Evolutionary conservation across 2,113 vertebrate genomes (phyloP).

Genomic region (Rhombomys opimus): DNA sequence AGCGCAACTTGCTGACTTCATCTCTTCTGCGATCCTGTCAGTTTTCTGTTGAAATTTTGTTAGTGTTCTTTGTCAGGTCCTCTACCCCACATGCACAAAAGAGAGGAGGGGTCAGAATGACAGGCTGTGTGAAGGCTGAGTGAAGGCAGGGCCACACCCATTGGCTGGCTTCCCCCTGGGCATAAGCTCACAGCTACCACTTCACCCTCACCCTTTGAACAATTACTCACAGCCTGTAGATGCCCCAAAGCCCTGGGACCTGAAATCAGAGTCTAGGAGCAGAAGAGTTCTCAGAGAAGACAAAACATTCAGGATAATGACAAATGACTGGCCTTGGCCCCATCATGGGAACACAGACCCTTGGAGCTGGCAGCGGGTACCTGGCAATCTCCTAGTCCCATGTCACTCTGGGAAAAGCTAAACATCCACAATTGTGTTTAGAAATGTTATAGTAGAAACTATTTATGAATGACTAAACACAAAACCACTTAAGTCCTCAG

Average conservation of each 20-base stretch:
- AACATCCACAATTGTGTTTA: constrained; percentile 69
- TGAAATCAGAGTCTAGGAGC: constrained; percentile 26
- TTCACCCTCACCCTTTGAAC: constrained; percentile 40
- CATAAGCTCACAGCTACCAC: background rate
- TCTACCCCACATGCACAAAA: background rate
- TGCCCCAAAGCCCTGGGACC: background rate
- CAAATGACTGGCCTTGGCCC: constrained; percentile 58
- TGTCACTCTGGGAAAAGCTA: constrained; percentile 75
- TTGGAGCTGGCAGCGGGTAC: constrained; percentile 1
- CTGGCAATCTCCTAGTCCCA: constrained; percentile 18
- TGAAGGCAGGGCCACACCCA: background rate
- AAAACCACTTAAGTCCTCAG: constrained; percentile 69
- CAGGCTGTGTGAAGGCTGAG: constrained; percentile 71
- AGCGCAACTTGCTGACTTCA: constrained; percentile 66
- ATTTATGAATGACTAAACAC: constrained; percentile 80
- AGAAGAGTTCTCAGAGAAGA: constrained; percentile 55
- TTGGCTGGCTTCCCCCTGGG: constrained; percentile 57
- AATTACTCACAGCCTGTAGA: background rate
- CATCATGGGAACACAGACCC: constrained; percentile 57
- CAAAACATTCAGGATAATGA: constrained; percentile 55
- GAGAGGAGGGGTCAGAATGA: constrained; percentile 69
- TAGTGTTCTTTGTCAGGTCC: constrained; percentile 67
- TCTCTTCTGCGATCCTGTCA: constrained; percentile 65
- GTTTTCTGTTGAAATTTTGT: constrained; percentile 75
- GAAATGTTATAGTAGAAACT: constrained; percentile 65